phyloP scores from a whole-genome alignment of 2,888 invertebrate genomes.

The Himalopsyche japonica region DNA sequence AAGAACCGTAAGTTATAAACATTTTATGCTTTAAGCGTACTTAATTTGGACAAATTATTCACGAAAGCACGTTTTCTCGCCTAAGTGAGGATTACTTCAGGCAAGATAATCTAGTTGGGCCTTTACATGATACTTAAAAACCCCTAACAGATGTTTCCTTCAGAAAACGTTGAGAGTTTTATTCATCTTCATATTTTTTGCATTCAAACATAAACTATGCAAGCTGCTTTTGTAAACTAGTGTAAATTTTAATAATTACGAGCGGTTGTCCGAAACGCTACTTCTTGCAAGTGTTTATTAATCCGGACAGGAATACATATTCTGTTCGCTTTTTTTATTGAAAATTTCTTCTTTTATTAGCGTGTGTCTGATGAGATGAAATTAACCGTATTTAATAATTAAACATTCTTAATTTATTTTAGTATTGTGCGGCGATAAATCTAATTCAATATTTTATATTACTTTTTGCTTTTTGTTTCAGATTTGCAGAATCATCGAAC shows the following conservation, averaged over 20 bases:
- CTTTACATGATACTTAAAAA: not conserved
- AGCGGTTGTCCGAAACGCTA: too few relatives aligned
- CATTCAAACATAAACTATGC: not conserved
- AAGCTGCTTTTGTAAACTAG: not conserved
- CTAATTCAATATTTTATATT: too few relatives aligned
- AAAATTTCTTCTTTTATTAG: too few relatives aligned
- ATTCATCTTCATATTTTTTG: not conserved
- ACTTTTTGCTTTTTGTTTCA: not conserved
- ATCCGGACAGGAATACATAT: too few relatives aligned
- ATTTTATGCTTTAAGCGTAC: slow-evolving; percentile 1
- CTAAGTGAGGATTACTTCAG: not conserved
- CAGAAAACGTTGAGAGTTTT: not conserved
- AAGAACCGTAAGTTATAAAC: not conserved
- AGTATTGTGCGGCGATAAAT: too few relatives aligned
- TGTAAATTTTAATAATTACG: too few relatives aligned
- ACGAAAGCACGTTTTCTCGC: slow-evolving; percentile 1
- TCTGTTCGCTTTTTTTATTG: too few relatives aligned
- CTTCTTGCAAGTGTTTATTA: too few relatives aligned
- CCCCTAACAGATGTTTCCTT: not conserved
- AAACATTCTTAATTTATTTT: too few relatives aligned
- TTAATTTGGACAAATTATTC: slow-evolving; percentile 1
- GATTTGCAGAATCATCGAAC: not conserved
- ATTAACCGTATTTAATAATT: too few relatives aligned
- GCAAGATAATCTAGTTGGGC: not conserved
- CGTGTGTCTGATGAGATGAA: too few relatives aligned